Evolutionary conservation across 2,888 invertebrate species (phyloP), one percentile per base, ranked within the genome.

Genomic region (Sarcophaga subvicina): DNA sequence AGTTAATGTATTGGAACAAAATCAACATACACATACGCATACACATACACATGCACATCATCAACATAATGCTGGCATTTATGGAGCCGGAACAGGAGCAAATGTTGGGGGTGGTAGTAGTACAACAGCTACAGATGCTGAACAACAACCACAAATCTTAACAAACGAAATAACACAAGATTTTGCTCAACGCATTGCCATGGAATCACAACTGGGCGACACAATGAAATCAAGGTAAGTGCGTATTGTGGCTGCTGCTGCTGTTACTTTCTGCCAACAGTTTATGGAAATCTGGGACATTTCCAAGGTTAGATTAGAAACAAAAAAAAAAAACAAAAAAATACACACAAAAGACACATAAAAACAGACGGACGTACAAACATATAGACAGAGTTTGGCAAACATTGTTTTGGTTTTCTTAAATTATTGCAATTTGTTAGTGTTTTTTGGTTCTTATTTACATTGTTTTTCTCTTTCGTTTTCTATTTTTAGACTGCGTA

Each of bases 171-270:
- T 92, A 86, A 90, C 90, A 72, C 89, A 88, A 80, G 93, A 93
- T 78, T 91, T 93, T 62, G 90, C 91, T 49, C 89, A 91, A 79
- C 90, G 93, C 87, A 93, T 93, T 80, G 92, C 92, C 81, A 93
- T 93, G 93, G 93, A 92, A 82, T 92, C 92, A n/a, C 92, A 93
- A 89, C 88, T 93, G 89, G 93, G 93, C 73, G 97, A 97, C 90
- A 96, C 96, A 89, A 95, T 97, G 88, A 96, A 97, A 92, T 96
- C 97, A 90, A 92, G 93, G 93, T 93, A 89, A 85, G 27, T 81
- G 12, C 37, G 37, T 77, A 17, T 22, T 67, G 45, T 60, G 45
- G 67, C 20, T 37, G 67, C 62, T 27, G 6, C 67, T 25, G 37
- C 62, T 69, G 0, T 47, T 69, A 1, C 3, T 37, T 10, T 8